phyloP scores from a whole-genome alignment of 2,113 vertebrate genomes.

The Halcyon malimbica region DNA sequence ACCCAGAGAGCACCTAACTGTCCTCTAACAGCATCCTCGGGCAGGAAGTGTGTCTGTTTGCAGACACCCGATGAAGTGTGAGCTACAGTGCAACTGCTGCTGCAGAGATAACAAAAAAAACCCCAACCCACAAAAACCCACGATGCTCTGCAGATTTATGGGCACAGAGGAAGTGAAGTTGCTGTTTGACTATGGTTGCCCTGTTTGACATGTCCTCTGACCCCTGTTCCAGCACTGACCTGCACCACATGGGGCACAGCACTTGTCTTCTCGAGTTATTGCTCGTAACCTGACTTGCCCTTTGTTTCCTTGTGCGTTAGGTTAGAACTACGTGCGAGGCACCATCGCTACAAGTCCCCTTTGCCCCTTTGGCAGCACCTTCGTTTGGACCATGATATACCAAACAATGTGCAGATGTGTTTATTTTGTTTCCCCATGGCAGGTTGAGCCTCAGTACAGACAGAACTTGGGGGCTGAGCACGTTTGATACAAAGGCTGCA shows the following conservation, averaged over 20 bases:
- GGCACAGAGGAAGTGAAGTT: neutral
- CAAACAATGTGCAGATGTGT: neutral
- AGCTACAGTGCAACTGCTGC: neutral
- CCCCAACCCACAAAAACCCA: neutral
- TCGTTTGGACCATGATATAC: rapidly evolving
- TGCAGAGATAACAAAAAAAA: neutral
- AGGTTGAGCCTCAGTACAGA: neutral
- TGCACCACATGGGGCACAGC: neutral
- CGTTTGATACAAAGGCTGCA: neutral
- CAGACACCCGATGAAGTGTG: neutral
- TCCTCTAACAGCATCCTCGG: neutral
- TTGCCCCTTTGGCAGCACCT: neutral
- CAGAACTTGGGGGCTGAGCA: neutral
- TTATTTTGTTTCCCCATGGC: neutral
- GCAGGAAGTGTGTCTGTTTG: neutral
- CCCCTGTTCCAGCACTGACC: neutral
- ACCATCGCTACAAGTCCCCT: neutral
- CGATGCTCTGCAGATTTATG: neutral
- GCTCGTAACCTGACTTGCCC: neutral
- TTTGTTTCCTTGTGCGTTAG: neutral
- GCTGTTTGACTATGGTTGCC: neutral
- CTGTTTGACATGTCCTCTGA: neutral
- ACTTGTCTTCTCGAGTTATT: neutral
- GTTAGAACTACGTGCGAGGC: neutral
- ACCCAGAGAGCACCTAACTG: neutral